These are phyloP conservation scores for Torymus aiolomorphi DNA, from an alignment of 2,888 invertebrate genomes.

Conservation along the genomic window DNA sequence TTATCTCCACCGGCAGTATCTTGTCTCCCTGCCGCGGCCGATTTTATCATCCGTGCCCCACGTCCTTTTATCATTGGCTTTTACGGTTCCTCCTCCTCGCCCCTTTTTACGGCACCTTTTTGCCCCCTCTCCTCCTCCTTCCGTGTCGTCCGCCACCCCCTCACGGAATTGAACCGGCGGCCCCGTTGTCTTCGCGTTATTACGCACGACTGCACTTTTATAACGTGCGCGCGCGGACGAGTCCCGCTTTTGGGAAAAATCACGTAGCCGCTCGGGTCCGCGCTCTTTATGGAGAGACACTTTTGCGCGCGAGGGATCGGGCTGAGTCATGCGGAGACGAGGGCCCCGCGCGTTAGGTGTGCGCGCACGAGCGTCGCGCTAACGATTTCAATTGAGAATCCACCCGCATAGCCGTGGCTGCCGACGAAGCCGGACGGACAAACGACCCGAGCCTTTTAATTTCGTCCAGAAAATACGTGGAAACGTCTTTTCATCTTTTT, in stretches of 20 bases:
- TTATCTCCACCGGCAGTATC: constrained; percentile 39
- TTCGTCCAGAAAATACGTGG: neutral
- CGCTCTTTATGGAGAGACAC: constrained; percentile 33
- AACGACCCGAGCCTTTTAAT: constrained; percentile 8
- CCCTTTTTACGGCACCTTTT: constrained; percentile 30
- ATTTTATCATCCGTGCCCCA: constrained; percentile 42
- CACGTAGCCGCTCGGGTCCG: constrained; percentile 57
- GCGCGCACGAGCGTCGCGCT: constrained; percentile 14
- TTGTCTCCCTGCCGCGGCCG: neutral
- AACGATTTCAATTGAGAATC: constrained; percentile 54
- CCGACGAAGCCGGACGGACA: neutral
- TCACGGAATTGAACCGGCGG: constrained; percentile 28
- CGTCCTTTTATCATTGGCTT: constrained; percentile 47
- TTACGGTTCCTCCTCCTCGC: constrained; percentile 13
- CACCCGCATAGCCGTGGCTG: constrained; percentile 31
- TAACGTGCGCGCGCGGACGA: constrained; percentile 30
- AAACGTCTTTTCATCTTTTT: constrained; percentile 7
- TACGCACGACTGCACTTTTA: constrained; percentile 65
- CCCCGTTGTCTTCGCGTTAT: constrained; percentile 66
- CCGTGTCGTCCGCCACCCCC: constrained; percentile 8
- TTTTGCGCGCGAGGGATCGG: constrained; percentile 35
- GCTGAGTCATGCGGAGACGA: constrained; percentile 47
- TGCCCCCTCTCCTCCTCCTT: constrained; percentile 14
- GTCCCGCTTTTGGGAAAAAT: constrained; percentile 62
- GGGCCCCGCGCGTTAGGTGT: constrained; percentile 30